Evolutionary conservation across 1,140 invertebrate species (phyloP), one percentile per base, ranked within the genome.

Genomic region (Drosophila setifemur): DNA sequence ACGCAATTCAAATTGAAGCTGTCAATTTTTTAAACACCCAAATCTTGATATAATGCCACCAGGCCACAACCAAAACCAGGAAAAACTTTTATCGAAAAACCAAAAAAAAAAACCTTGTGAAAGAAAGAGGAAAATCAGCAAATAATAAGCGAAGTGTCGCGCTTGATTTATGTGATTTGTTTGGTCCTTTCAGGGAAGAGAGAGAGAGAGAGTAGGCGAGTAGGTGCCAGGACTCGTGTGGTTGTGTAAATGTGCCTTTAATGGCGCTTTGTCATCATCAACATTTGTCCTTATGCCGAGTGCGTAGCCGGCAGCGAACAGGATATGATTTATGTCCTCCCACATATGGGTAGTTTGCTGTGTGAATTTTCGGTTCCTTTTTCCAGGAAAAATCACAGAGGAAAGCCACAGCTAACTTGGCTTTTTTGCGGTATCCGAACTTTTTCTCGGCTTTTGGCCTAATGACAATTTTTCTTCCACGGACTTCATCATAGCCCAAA

Each of bases 221-320:
- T 83, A 83, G 81, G 79, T 79, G 81, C 71, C 60, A 44, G 37
- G 29, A 33, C 25, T 40, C 45, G 40, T 33, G 52, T 68, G 49
- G 47, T 31, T 79, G 79, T 85, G 81, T 75, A 81, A 85, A 85
- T 85, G 81, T 64, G 61, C 67, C 72, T 81, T 85, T 85, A 86
- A 85, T 85, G 81, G 81, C 81, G 71, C 81, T 85, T 85, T 85
- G 81, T 85, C 81, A 85, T 85, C 81, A 85, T 85, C 81, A 85
- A 85, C 81, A 85, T 85, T 85, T 85, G 81, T 85, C 81, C 81
- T 81, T 69, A 72, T 57, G 73, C 78, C 63, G 69, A 85, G 73
- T 86, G 79, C 74, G 79, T 86, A 79, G 69, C 79, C 63, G 49
- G 48, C 71, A 60, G 60, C 48, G 49, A 55, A 60, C 61, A 60